Percentiles rank a stretch among this genome's conserved stretches.
Conservation (phyloP, 2,797 vertebrate species). For the Kryptolebias ocellatus region DNA sequence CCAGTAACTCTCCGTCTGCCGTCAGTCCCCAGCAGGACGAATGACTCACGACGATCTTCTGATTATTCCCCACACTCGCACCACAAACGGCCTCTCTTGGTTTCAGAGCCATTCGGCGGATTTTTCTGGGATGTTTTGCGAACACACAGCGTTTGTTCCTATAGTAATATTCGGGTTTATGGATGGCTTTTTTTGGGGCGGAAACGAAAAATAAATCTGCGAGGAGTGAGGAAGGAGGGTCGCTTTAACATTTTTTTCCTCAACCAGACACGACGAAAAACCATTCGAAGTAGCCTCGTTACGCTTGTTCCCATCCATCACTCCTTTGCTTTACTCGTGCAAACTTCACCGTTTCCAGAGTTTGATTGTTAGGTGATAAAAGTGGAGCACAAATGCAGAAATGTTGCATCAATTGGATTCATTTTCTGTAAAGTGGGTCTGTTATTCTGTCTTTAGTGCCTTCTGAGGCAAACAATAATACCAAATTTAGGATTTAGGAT, state of each 20-base stretch:
- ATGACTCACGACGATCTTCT: conserved; percentile 44
- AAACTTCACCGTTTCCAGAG: conserved; percentile 31
- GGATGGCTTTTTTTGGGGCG: conserved; percentile 4
- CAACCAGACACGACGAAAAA: conserved; percentile 52
- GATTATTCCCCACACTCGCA: conserved; percentile 47
- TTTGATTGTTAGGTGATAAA: no score
- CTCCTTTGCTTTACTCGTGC: conserved; percentile 30
- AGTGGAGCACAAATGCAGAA: no score
- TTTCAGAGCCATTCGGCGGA: conserved; percentile 53
- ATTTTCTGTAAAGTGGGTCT: no score
- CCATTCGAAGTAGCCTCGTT: conserved; percentile 63
- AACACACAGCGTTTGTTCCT: conserved; percentile 59
- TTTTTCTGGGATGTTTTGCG: conserved; percentile 54
- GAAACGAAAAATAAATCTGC: conserved; percentile 19
- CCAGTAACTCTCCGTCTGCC: conserved; percentile 37
- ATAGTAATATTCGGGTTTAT: conserved; percentile 48
- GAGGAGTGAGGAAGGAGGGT: conserved; percentile 10
- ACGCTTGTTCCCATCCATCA: conserved; percentile 14
- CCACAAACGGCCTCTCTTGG: conserved; percentile 59
- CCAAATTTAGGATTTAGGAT: no score
- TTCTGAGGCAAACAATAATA: no score
- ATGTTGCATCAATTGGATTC: no score
- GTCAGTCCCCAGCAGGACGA: conserved; percentile 47
- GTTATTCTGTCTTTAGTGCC: no score
- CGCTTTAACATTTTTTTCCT: conserved; percentile 35